phyloP scores from a whole-genome alignment of 2,113 vertebrate species.

The Heterocephalus glaber region DNA sequence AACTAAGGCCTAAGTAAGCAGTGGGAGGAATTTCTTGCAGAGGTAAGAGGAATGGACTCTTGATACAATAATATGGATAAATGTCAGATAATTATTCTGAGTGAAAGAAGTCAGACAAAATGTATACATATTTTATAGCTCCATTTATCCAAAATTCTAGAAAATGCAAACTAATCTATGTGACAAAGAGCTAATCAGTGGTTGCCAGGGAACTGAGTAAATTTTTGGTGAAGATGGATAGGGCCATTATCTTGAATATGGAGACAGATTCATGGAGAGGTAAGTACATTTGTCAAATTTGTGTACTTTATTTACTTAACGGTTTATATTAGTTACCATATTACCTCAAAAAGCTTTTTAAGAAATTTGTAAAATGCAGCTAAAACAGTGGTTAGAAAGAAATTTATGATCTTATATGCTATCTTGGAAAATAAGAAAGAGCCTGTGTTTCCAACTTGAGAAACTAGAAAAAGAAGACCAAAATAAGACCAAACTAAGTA shows the following conservation, averaged over 20 bases:
- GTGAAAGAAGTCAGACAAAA: background rate
- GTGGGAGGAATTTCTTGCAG: background rate
- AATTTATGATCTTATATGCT: background rate
- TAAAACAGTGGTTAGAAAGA: background rate
- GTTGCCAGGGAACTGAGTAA: background rate
- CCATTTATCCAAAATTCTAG: conserved; percentile 8
- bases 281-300: background rate
- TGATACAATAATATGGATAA: background rate
- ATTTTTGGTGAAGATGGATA: background rate
- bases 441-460: conserved; percentile 7
- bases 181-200: background rate
- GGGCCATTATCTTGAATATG: background rate
- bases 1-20: background rate
- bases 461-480: conserved; percentile 32
- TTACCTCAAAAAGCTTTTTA: conserved; percentile 30
- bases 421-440: conserved; percentile 45
- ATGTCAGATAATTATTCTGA: background rate
- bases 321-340: conserved; percentile 26
- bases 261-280: background rate
- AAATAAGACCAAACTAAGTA: conserved; percentile 53
- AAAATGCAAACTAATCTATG: conserved; percentile 32
- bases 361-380: background rate
- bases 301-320: background rate
- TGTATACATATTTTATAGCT: background rate
- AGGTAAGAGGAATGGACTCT: background rate